phyloP scores from a whole-genome alignment of 2,888 invertebrate genomes.

The Noctua fimbriata region DNA sequence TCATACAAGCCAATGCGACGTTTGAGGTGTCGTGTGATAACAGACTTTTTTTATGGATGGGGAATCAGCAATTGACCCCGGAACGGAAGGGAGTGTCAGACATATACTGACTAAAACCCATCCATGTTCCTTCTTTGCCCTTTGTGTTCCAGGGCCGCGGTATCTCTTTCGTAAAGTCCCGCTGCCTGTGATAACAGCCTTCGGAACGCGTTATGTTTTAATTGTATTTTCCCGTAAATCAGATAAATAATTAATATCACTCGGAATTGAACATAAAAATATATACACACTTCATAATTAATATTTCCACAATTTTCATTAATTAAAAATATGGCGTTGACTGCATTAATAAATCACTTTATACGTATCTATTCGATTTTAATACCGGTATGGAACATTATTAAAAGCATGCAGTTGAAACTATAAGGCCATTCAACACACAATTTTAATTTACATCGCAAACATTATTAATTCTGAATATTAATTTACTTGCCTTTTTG shows the following conservation, averaged over 20 bases:
- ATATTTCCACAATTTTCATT: conserved; percentile 35
- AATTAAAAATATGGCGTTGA: conserved; percentile 51
- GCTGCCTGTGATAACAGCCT: too few relatives aligned
- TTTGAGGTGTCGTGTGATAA: too few relatives aligned
- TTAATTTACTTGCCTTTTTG: conserved; percentile 30
- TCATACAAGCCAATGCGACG: too few relatives aligned
- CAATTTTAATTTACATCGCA: conserved; percentile 41
- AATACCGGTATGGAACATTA: conserved; percentile 26
- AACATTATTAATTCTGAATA: conserved; percentile 32
- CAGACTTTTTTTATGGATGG: too few relatives aligned
- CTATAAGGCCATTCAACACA: conserved; percentile 34
- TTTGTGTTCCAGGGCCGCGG: too few relatives aligned
- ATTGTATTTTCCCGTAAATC: background rate
- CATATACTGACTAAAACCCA: too few relatives aligned
- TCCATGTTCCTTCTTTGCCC: too few relatives aligned
- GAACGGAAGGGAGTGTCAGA: too few relatives aligned
- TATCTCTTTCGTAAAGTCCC: too few relatives aligned
- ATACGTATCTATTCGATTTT: conserved; percentile 37
- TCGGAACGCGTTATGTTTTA: background rate
- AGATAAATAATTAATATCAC: conserved; percentile 7
- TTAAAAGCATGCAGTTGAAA: conserved; percentile 41
- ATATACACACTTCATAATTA: conserved; percentile 18
- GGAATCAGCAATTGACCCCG: too few relatives aligned
- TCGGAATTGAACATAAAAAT: conserved; percentile 13
- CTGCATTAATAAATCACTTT: conserved; percentile 49